phyloP scores from a whole-genome alignment of 64 coral and sea anemone genomes.

The Hydrozoanthus tunicans region DNA sequence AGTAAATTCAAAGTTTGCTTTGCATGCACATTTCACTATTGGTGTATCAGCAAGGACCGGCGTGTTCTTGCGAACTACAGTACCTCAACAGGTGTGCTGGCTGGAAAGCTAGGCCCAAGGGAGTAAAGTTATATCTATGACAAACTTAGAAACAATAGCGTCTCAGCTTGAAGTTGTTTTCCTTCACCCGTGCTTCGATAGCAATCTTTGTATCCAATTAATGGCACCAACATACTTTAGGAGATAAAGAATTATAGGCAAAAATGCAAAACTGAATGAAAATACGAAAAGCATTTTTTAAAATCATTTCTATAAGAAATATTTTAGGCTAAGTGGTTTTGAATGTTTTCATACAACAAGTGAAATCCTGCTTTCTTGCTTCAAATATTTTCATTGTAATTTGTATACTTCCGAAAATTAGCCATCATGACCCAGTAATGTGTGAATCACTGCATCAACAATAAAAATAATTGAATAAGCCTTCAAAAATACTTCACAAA shows the following conservation, averaged over 20 bases:
- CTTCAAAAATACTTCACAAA: background rate
- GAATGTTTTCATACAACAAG: too few species aligned
- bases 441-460: background rate
- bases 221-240: too few species aligned
- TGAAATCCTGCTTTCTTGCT: too few species aligned
- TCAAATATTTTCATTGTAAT: background rate
- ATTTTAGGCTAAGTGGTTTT: too few species aligned
- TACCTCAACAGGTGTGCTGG: background rate
- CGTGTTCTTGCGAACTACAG: background rate
- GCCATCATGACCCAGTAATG: too few species aligned
- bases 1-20: too few species aligned
- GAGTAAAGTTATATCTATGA: background rate
- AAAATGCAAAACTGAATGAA: background rate
- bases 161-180: background rate
- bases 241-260: background rate
- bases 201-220: background rate
- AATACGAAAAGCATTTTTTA: background rate
- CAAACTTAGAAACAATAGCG: background rate
- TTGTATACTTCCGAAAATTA: background rate
- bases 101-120: background rate
- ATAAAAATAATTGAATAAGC: background rate
- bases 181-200: background rate
- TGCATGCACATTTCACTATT: too few species aligned
- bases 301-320: background rate
- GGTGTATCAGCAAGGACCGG: background rate